These are phyloP conservation scores for Nyctalus aviator DNA, from an alignment of 2,797 vertebrate species.

Conservation along the genomic window DNA sequence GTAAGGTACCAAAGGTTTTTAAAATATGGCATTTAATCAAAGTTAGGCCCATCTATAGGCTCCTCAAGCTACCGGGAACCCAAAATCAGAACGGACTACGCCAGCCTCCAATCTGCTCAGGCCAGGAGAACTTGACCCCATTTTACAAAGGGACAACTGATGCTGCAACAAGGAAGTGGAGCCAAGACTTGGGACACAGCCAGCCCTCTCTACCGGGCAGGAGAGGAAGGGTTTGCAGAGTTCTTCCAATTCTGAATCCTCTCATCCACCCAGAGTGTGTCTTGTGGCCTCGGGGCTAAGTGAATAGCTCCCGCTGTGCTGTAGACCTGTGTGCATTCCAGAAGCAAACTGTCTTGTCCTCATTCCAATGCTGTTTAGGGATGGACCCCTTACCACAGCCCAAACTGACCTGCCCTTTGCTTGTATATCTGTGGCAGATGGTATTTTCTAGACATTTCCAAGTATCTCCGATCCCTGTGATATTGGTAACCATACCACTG, in stretches of 20 bases:
- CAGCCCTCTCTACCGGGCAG: background rate
- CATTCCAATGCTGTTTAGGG: background rate
- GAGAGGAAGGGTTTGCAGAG: background rate
- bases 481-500: background rate
- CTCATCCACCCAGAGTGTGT: fast-evolving
- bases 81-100: background rate
- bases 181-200: background rate
- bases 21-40: background rate
- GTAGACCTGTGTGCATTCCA: background rate
- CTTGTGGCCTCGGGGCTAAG: background rate
- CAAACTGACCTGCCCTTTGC: background rate
- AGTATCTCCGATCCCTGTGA: background rate
- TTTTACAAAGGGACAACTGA: background rate
- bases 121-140: background rate
- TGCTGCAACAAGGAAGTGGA: background rate
- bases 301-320: background rate
- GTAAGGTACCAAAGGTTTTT: slow-evolving; percentile 24
- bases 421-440: background rate
- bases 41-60: background rate
- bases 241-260: background rate
- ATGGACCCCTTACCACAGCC: background rate
- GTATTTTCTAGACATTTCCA: background rate
- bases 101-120: background rate
- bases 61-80: background rate
- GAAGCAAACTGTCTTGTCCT: background rate